Evolutionary conservation across 2,797 vertebrate genomes (phyloP).

Genomic region (Muraenolepis orangiensis): DNA sequence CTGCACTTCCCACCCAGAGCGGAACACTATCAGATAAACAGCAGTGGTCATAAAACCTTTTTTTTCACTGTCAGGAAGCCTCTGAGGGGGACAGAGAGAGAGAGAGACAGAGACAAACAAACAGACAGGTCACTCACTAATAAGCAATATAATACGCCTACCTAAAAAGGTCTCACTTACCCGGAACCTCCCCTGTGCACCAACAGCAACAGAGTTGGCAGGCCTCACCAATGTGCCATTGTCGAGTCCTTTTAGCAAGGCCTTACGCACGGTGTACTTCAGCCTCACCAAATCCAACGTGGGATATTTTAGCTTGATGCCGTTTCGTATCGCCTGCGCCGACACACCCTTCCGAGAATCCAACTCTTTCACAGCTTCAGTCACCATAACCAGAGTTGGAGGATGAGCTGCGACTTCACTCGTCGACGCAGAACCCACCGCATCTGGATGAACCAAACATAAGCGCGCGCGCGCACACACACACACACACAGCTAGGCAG

Average conservation of each 20-base stretch:
- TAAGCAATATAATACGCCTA: too few relatives aligned
- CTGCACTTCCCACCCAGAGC: too few relatives aligned
- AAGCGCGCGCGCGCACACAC: background rate
- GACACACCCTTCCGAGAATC: conserved; percentile 70
- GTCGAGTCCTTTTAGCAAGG: conserved; percentile 77
- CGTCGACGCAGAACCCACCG: background rate
- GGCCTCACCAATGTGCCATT: conserved; percentile 75
- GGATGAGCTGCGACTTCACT: conserved; percentile 66
- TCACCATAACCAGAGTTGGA: conserved; percentile 77
- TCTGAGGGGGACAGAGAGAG: background rate
- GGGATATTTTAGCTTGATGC: conserved; percentile 72
- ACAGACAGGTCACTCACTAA: too few relatives aligned
- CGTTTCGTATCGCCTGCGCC: conserved; percentile 61
- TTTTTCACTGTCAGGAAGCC: too few relatives aligned
- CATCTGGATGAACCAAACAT: conserved; percentile 20
- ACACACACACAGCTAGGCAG: too few relatives aligned
- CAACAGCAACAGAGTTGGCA: conserved; percentile 63
- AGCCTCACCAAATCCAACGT: conserved; percentile 63
- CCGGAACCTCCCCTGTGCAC: conserved; percentile 79
- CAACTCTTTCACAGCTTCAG: conserved; percentile 73
- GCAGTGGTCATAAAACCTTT: too few relatives aligned
- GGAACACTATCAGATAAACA: too few relatives aligned
- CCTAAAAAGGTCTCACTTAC: conserved; percentile 62
- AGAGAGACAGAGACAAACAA: too few relatives aligned
- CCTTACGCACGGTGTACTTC: conserved; percentile 70